These are phyloP conservation scores for Tyrannus savana DNA, from an alignment of 2,113 vertebrate species.

Conservation along the genomic window DNA sequence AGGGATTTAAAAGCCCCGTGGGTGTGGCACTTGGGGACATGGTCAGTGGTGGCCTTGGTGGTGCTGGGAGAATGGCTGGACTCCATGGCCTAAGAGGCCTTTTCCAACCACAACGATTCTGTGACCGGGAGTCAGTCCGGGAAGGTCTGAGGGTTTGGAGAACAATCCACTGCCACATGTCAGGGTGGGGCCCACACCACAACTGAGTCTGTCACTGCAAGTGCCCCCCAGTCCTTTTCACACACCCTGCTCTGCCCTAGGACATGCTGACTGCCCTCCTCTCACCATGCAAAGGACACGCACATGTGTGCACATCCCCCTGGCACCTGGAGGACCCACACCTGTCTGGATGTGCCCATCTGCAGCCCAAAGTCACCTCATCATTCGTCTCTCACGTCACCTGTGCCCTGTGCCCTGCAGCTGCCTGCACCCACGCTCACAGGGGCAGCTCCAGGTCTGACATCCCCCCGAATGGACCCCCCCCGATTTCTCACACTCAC, in stretches of 20 bases:
- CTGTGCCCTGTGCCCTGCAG: not conserved
- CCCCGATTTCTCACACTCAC: fast-evolving
- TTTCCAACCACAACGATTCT: not conserved
- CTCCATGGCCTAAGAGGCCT: not conserved
- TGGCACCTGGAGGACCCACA: fast-evolving
- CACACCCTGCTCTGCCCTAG: not conserved
- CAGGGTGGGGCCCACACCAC: not conserved
- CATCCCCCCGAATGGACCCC: not conserved
- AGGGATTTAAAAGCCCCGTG: not conserved
- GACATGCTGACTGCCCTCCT: fast-evolving
- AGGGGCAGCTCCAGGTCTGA: fast-evolving
- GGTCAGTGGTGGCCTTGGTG: not conserved
- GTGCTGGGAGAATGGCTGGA: not conserved
- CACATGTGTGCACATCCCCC: fast-evolving
- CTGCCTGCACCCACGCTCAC: fast-evolving
- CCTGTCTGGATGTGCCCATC: fast-evolving
- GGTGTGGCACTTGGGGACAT: not conserved
- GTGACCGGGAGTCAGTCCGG: not conserved
- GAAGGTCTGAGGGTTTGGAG: not conserved
- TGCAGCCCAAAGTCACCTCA: fast-evolving
- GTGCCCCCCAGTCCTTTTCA: not conserved
- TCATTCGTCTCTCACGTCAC: fast-evolving
- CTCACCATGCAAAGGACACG: fast-evolving
- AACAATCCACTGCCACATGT: fast-evolving
- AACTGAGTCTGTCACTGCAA: not conserved